Evolutionary conservation across 2,888 invertebrate species (phyloP).

Genomic region (Hydrotaea diabolus): DNA sequence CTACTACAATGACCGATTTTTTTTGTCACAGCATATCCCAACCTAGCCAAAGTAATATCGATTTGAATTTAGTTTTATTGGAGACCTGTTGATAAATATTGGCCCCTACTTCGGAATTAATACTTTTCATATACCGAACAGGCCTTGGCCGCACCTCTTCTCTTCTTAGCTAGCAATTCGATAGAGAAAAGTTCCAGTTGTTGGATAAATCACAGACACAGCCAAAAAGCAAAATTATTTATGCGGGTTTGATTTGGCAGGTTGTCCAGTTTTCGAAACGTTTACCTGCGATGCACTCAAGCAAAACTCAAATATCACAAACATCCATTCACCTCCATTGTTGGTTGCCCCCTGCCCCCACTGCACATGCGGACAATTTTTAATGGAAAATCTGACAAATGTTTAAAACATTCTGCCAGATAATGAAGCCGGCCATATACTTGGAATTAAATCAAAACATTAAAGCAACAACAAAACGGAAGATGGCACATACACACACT

Average conservation of each 20-base stretch:
- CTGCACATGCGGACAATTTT: not conserved
- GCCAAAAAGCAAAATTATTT: not conserved
- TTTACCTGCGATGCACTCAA: slow-evolving; percentile 13
- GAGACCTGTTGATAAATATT: too few species aligned
- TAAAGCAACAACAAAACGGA: not conserved
- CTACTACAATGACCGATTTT: too few species aligned
- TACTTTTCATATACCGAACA: too few species aligned
- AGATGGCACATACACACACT: not conserved
- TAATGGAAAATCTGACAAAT: slow-evolving; percentile 70
- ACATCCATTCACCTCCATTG: not conserved
- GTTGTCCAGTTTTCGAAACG: not conserved
- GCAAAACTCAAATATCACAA: slow-evolving; percentile 14
- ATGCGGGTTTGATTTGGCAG: slow-evolving; percentile 2
- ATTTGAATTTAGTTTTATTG: too few species aligned
- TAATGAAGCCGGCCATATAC: slow-evolving; percentile 29
- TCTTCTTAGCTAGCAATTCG: too few species aligned
- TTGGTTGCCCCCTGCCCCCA: not conserved
- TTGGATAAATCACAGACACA: too few species aligned
- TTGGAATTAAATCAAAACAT: slow-evolving; percentile 36
- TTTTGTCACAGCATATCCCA: too few species aligned
- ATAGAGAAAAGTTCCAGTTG: too few species aligned
- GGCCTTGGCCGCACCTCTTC: too few species aligned
- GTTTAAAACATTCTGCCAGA: slow-evolving; percentile 73
- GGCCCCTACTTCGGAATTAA: too few species aligned
- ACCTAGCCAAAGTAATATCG: too few species aligned